Conservation (phyloP, 1,140 invertebrate genomes). For the Zophobas morio region DNA sequence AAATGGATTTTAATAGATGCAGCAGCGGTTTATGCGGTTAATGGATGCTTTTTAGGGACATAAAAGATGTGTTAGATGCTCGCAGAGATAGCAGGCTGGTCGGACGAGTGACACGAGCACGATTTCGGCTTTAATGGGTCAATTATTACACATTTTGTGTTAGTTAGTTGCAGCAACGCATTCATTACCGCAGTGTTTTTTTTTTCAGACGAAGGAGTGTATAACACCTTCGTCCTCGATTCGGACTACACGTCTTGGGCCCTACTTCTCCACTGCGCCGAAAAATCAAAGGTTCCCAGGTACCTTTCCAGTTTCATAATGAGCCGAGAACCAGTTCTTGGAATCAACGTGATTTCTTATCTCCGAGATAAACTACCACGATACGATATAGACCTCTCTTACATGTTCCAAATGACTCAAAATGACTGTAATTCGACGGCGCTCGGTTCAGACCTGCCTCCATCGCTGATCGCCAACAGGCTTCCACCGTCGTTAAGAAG, state of each 20-base stretch:
- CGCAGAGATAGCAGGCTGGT: too few relatives aligned
- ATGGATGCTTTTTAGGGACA: not conserved
- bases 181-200: not conserved
- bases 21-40: too few relatives aligned
- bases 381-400: constrained; percentile 86
- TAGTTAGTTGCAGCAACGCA: too few relatives aligned
- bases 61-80: not conserved
- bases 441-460: constrained; percentile 57
- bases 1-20: too few relatives aligned
- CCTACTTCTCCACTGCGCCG: constrained; percentile 87
- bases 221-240: constrained; percentile 89
- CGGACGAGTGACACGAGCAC: too few relatives aligned
- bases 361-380: constrained; percentile 75
- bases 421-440: constrained; percentile 70
- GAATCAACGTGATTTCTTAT: constrained; percentile 72
- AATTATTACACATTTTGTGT: too few relatives aligned
- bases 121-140: too few relatives aligned
- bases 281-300: constrained; percentile 83
- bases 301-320: constrained; percentile 89
- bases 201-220: constrained; percentile 85
- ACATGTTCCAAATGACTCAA: constrained; percentile 86
- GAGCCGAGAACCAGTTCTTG: constrained; percentile 75
- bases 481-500: constrained; percentile 54
- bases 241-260: constrained; percentile 87
- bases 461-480: constrained; percentile 55